A percentile compares a stretch with the other conserved stretches of the same genome.
phyloP scores from a whole-genome alignment of 2,113 vertebrate species.

The Chlorocebus sabaeus region DNA sequence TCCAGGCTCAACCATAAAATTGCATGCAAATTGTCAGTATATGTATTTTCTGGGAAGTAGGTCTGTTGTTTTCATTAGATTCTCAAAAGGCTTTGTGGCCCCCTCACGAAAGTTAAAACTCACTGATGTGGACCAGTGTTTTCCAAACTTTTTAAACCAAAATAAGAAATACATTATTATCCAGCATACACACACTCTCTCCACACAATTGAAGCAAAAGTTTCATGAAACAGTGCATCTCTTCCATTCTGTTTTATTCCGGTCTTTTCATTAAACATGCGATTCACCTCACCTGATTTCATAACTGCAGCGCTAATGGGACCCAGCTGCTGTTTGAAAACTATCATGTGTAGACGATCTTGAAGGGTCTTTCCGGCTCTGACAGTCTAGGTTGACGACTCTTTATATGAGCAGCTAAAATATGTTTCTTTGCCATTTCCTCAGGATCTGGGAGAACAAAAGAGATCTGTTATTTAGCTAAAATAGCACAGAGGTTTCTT shows the following conservation, averaged over 20 bases:
- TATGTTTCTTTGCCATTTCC: background rate
- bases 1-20: background rate
- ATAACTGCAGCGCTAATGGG: too few relatives aligned
- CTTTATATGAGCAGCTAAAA: background rate
- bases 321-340: background rate
- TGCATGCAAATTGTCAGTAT: background rate
- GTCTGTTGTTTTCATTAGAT: background rate
- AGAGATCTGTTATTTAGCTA: background rate
- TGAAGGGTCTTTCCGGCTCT: background rate
- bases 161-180: background rate
- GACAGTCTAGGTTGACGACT: background rate
- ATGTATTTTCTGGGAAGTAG: background rate
- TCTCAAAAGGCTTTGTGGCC: background rate
- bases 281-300: background rate
- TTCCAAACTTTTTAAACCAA: background rate
- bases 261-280: background rate
- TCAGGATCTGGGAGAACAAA: conserved; percentile 24
- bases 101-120: background rate
- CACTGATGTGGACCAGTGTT: background rate
- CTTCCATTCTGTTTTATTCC: background rate
- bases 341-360: background rate
- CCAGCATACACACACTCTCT: background rate
- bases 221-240: background rate
- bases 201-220: background rate
- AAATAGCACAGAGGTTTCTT: background rate